These are phyloP conservation scores for Myotis findleyi DNA, from an alignment of 2,797 vertebrate species.

Conservation along the genomic window DNA sequence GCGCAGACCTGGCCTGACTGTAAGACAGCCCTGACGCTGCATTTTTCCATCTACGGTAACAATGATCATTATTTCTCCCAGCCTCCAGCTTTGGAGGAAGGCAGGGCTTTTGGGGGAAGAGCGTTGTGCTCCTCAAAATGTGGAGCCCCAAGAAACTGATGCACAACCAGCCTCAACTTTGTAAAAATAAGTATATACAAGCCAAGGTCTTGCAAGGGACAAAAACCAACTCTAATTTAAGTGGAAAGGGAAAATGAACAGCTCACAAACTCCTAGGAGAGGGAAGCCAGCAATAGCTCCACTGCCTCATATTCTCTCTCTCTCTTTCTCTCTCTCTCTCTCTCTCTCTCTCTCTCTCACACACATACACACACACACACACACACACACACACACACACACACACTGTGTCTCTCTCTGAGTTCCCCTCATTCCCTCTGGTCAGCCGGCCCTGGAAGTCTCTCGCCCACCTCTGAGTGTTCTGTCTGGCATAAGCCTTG, in stretches of 20 bases:
- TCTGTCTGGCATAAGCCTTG: accelerated
- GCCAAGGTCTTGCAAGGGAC: background rate
- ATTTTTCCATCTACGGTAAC: accelerated
- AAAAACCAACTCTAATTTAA: background rate
- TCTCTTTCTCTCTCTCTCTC: background rate
- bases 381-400: background rate
- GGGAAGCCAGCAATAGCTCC: accelerated
- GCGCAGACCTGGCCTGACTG: background rate
- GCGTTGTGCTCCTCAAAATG: accelerated
- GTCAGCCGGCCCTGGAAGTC: background rate
- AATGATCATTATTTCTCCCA: accelerated
- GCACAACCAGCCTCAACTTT: background rate
- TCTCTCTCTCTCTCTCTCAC: too few relatives aligned
- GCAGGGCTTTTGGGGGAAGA: background rate
- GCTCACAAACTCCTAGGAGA: background rate
- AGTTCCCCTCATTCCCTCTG: background rate
- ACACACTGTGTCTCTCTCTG: background rate
- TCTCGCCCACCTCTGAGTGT: accelerated
- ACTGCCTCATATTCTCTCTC: background rate
- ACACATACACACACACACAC: background rate
- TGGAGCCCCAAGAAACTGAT: background rate
- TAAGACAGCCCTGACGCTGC: accelerated
- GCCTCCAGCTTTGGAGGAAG: background rate
- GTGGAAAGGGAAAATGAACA: background rate
- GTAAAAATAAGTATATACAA: background rate